Conservation (phyloP, 2,797 vertebrate species). For the Syngnathus rostellatus region DNA sequence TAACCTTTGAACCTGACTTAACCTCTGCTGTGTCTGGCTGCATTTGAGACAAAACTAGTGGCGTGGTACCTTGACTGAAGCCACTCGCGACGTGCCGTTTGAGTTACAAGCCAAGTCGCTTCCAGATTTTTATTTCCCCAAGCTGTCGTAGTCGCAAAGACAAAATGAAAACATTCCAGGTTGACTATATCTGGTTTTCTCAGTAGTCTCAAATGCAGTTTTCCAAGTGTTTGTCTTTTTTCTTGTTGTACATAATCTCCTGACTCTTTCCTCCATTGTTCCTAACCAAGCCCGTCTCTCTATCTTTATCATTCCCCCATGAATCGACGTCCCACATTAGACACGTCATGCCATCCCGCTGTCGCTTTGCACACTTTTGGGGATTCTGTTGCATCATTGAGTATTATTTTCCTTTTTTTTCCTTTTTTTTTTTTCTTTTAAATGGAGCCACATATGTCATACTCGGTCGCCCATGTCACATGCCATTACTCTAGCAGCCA, state of each 20-base stretch:
- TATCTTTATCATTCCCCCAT: conserved; percentile 62
- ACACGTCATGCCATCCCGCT: conserved; percentile 71
- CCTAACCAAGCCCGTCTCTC: conserved; percentile 54
- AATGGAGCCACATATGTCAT: conserved; percentile 66
- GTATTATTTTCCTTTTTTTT: conserved; percentile 58
- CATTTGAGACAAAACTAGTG: not conserved
- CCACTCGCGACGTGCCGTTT: too few relatives aligned
- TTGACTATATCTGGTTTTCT: not conserved
- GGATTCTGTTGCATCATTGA: conserved; percentile 72
- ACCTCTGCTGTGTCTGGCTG: conserved; percentile 41
- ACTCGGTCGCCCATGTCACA: conserved; percentile 72
- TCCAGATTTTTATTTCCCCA: too few relatives aligned
- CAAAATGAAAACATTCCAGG: not conserved
- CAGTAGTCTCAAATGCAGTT: conserved; percentile 13
- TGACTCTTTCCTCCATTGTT: conserved; percentile 43
- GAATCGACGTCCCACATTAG: conserved; percentile 65
- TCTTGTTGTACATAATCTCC: conserved; percentile 39
- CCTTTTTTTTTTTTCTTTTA: conserved; percentile 8
- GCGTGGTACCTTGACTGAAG: not conserved
- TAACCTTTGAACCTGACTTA: conserved; percentile 48
- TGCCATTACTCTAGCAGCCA: conserved; percentile 75
- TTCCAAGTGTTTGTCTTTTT: conserved; percentile 27
- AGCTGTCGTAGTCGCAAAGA: too few relatives aligned
- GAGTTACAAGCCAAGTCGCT: too few relatives aligned
- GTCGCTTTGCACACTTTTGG: conserved; percentile 69